Evolutionary conservation across 2,113 vertebrate genomes (phyloP).

Genomic region (Pogona vitticeps): DNA sequence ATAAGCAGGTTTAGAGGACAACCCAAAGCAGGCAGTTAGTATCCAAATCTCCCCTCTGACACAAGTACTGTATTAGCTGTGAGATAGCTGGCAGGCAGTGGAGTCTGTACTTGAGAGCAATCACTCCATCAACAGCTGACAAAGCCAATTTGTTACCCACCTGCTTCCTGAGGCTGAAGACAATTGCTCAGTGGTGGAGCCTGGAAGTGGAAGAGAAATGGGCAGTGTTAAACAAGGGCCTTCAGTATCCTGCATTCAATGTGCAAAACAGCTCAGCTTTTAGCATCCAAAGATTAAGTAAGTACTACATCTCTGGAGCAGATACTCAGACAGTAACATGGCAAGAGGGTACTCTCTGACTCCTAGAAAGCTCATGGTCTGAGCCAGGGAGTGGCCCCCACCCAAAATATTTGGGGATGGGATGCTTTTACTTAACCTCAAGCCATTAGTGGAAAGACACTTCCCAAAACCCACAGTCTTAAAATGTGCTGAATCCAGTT

Average conservation of each 20-base stretch:
- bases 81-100: not conserved
- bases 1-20: slow-evolving; percentile 12
- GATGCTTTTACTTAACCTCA: too few species aligned
- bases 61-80: not conserved
- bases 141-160: not conserved
- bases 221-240: not conserved
- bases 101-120: not conserved
- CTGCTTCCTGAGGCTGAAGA: slow-evolving; percentile 1
- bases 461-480: not conserved
- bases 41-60: not conserved
- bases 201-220: not conserved
- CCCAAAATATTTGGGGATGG: too few species aligned
- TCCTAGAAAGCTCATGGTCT: too few species aligned
- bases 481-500: not conserved
- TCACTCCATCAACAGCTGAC: not conserved
- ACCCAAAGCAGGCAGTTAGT: not conserved
- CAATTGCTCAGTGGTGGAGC: not conserved
- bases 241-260: not conserved
- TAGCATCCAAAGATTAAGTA: too few species aligned
- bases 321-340: not conserved
- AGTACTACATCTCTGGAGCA: not conserved
- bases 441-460: too few species aligned
- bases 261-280: not conserved
- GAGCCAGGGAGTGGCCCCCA: too few species aligned
- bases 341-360: not conserved